Evolutionary conservation across 2,888 invertebrate species (phyloP).

Genomic region (Drosophila ustulata): DNA sequence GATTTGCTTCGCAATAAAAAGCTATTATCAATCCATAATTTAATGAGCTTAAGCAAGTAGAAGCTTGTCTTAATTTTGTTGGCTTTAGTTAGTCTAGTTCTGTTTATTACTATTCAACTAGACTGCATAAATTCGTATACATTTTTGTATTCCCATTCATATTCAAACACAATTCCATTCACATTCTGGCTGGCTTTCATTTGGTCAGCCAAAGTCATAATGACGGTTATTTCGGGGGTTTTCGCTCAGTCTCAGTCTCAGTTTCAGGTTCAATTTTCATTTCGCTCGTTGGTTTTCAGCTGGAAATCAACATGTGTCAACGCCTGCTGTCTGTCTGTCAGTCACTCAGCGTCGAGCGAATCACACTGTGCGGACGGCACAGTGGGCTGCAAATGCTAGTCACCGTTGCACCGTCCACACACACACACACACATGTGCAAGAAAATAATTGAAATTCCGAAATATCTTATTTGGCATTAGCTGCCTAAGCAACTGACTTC

Average conservation of each 20-base stretch:
- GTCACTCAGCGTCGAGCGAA: constrained; percentile 5
- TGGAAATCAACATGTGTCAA: constrained; percentile 61
- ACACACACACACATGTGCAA: constrained; percentile 28
- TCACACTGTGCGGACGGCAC: constrained; percentile 67
- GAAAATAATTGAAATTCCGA: constrained; percentile 74
- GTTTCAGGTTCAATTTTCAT: not conserved
- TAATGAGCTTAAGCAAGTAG: too few species aligned
- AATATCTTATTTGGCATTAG: constrained; percentile 69
- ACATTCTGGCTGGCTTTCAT: constrained; percentile 14
- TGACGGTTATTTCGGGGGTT: constrained; percentile 53
- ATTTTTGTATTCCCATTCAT: not conserved
- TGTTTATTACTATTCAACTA: not conserved
- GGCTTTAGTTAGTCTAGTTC: too few species aligned
- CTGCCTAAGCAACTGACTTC: constrained; percentile 47
- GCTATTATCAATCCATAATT: too few species aligned
- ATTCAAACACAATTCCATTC: constrained; percentile 12
- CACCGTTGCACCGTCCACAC: constrained; percentile 31
- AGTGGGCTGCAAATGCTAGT: constrained; percentile 51
- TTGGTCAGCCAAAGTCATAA: constrained; percentile 70
- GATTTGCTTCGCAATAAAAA: too few species aligned
- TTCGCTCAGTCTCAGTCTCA: constrained; percentile 19
- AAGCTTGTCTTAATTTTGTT: not conserved
- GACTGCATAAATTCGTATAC: not conserved
- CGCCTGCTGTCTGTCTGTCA: constrained; percentile 44
- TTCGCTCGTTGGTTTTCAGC: constrained; percentile 22